These are phyloP conservation scores for Sebastes trivittatus DNA, from an alignment of 2,797 vertebrate genomes.

Conservation along the genomic window DNA sequence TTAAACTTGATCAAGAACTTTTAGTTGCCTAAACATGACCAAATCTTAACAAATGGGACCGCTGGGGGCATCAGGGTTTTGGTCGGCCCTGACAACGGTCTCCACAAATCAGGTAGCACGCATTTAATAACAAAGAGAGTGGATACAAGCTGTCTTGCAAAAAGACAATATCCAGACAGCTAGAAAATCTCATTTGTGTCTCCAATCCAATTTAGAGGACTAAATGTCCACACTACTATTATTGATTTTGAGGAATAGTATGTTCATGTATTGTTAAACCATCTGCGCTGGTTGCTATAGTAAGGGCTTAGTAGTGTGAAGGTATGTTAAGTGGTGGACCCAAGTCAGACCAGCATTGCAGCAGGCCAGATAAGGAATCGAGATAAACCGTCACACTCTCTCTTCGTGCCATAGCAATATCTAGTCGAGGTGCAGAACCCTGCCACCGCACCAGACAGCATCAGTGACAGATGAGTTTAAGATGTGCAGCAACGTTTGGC, in stretches of 20 bases:
- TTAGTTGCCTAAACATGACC: not conserved
- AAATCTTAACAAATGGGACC: not conserved
- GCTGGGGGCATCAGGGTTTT: not conserved
- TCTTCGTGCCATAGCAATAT: conserved; percentile 17
- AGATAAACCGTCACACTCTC: not conserved
- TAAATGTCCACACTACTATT: conserved; percentile 4
- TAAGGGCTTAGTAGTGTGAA: not conserved
- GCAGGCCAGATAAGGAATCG: conserved; percentile 3
- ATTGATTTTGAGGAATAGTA: not conserved
- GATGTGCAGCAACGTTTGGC: conserved; percentile 41
- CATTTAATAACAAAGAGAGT: not conserved
- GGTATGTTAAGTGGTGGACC: conserved; percentile 5
- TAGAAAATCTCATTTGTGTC: conserved; percentile 33
- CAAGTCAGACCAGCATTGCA: conserved; percentile 4
- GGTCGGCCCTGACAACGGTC: not conserved
- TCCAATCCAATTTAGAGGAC: conserved; percentile 8
- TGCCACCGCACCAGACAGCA: conserved; percentile 28
- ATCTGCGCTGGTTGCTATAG: conserved; percentile 16
- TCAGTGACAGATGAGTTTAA: conserved; percentile 43
- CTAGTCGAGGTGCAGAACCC: conserved; percentile 16
- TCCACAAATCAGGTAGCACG: not conserved
- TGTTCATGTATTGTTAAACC: not conserved
- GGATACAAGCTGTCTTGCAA: not conserved
- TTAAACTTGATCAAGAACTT: not conserved
- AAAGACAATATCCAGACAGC: conserved; percentile 4